Conservation (phyloP, 2,113 vertebrate genomes). For the Clarias gariepinus region DNA sequence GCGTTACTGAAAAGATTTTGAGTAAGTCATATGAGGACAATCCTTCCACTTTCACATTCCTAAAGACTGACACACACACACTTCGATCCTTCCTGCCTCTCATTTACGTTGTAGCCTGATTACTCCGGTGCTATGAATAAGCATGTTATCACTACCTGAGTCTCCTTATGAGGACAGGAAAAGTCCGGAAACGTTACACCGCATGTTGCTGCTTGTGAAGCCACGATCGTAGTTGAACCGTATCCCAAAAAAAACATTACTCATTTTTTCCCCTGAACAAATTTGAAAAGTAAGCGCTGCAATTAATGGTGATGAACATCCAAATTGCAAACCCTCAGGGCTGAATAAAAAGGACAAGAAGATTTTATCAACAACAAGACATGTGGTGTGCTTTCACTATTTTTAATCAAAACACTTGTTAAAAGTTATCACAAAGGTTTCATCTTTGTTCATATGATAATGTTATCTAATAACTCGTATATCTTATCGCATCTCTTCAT, state of each 20-base stretch:
- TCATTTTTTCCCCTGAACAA: neutral
- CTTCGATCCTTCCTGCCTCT: neutral
- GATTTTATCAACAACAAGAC: neutral
- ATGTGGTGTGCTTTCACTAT: neutral
- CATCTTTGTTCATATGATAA: neutral
- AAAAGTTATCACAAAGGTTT: neutral
- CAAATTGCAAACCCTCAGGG: neutral
- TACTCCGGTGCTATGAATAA: conserved; percentile 23
- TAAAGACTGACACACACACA: neutral
- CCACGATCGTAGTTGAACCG: neutral
- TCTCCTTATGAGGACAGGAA: neutral
- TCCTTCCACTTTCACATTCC: conserved; percentile 16
- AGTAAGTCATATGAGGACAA: neutral
- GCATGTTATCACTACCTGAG: neutral
- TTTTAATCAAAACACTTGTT: neutral
- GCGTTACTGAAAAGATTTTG: neutral
- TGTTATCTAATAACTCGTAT: neutral
- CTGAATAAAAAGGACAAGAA: neutral
- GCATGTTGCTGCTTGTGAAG: neutral
- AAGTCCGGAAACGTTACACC: neutral
- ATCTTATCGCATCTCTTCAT: neutral
- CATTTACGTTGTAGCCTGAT: neutral
- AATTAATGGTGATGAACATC: neutral
- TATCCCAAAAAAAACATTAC: neutral
- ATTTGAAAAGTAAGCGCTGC: neutral